Percentiles rank a stretch among this genome's conserved stretches.
phyloP scores from a whole-genome alignment of 2,113 vertebrate species.

The Macaca mulatta region DNA sequence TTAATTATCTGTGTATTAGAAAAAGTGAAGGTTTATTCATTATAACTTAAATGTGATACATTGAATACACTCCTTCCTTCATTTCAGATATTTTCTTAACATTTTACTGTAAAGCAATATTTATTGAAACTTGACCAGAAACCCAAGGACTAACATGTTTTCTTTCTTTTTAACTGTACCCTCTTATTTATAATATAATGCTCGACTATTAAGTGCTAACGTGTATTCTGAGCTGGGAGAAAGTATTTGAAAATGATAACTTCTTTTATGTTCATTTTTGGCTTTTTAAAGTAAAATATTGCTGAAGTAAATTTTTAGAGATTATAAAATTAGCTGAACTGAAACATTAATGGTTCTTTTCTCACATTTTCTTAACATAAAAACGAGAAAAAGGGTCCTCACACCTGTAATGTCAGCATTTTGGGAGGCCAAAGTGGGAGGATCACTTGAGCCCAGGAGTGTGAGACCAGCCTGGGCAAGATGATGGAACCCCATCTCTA shows the following conservation, averaged over 20 bases:
- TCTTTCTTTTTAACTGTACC: neutral
- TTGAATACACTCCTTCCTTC: neutral
- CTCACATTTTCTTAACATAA: neutral
- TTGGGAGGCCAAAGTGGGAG: too few species aligned
- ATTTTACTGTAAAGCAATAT: constrained; percentile 12
- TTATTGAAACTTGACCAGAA: neutral
- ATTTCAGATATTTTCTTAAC: neutral
- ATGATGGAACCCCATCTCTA: too few species aligned
- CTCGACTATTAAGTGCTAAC: neutral
- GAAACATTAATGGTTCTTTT: neutral
- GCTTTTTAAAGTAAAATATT: constrained; percentile 14
- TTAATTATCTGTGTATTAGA: constrained; percentile 20
- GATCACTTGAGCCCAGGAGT: too few species aligned
- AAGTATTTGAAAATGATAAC: neutral
- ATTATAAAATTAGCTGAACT: neutral
- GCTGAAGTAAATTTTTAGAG: neutral
- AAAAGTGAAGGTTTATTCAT: constrained; percentile 31
- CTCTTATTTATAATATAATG: neutral
- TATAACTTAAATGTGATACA: neutral
- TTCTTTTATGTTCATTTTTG: constrained; percentile 8
- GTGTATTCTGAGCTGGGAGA: neutral
- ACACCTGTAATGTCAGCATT: too few species aligned
- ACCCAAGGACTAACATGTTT: neutral
- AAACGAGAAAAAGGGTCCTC: neutral
- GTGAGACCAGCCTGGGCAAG: too few species aligned